Base-by-base conservation (phyloP, 1,140 invertebrate genomes). In the Microplitis mediator region DNA sequence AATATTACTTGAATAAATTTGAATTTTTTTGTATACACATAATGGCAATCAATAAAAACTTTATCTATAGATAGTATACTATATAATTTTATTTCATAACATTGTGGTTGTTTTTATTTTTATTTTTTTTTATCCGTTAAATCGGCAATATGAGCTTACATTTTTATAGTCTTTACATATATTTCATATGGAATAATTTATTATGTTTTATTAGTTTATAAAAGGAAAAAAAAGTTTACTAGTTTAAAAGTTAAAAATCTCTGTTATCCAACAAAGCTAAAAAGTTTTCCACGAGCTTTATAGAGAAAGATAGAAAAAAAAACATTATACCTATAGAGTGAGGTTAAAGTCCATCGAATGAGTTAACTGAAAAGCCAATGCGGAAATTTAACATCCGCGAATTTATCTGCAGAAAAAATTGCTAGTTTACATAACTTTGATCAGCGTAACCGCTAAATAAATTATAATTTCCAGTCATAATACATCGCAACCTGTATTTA, bases 271-370 rank as follows among this genome's bases (percentile, higher is more conserved):
- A 36, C 3, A 35, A 8, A 68, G 14, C 31, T 11, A 13, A 68
- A 68, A 54, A 68, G 39, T 45, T 45, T 23, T 56, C 56, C 50
- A n/a, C 32, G 56, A 14, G 66, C 11, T 58, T 68, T 31, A 54
- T 31, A 58, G 14, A 56, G 36, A 45, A 34, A 16, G 32, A 66
- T 31, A 34, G 13, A 14, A 31, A 34, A 45, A 2, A 11, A 6
- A 45, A 45, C 39, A 45, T 9, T 45, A 9, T 45, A 45, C 6
- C 5, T 45, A 11, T 6, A 45, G 39, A 31, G 58, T 35, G 32
- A 62, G 69, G 69, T 65, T 56, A 65, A 65, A 71, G 69, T 16
- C 62, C 69, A 58, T 65, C 52, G 69, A 71, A 71, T 62, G 8
- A 56, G 52, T 52, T 63, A 32, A 63, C 63, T 16, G 35, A 58